Base-by-base conservation (phyloP, 2,113 vertebrate species). In the Tamias sibiricus region DNA sequence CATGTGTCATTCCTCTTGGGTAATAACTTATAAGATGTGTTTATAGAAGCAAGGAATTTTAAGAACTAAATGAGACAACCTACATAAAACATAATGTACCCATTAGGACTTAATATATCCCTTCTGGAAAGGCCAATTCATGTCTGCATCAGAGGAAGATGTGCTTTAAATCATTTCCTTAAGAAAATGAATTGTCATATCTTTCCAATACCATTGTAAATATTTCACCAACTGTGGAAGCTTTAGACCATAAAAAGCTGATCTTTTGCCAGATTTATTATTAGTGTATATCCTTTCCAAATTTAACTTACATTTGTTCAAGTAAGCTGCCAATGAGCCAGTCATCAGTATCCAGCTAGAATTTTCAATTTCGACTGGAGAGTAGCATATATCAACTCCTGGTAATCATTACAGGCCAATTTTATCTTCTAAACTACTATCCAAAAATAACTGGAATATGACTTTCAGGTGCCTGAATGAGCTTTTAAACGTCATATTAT, bases 281-380 rank as follows among this genome's bases (percentile, higher is more conserved):
- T 35, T 40, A 88, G 44, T 82, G 20, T 82, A 85, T 44, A 87
- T 90, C 88, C 28, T 92, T 92, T 96, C 91, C 59, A 92, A 96
- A 96, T 95, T 85, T 93, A 95, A 92, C 74, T 54, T 88, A 83
- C 57, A 82, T 97, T 98, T 97, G 62, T 90, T 97, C 44, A 95
- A 89, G 44, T 89, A 90, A 91, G 59, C 96, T 90, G 44, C 59
- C 94, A 89, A 76, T 90, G 77, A 87, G 69, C 57, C 16, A 84
- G 84, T 90, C 93, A 92, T 69, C 16, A 72, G 14, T 42, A 91
- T 83, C 66, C 35, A 54, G 42, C 26, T 77, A 92, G 42, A 95
- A 94, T 95, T 81, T 95, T 94, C 49, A 77, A n/a, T 94, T 96
- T 95, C 57, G 68, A 77, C 40, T 90, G 37, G 81, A 90, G 13